Percentiles rank a stretch among this genome's conserved stretches.
phyloP scores from a whole-genome alignment of 2,113 vertebrate species.

The Elachura formosa region DNA sequence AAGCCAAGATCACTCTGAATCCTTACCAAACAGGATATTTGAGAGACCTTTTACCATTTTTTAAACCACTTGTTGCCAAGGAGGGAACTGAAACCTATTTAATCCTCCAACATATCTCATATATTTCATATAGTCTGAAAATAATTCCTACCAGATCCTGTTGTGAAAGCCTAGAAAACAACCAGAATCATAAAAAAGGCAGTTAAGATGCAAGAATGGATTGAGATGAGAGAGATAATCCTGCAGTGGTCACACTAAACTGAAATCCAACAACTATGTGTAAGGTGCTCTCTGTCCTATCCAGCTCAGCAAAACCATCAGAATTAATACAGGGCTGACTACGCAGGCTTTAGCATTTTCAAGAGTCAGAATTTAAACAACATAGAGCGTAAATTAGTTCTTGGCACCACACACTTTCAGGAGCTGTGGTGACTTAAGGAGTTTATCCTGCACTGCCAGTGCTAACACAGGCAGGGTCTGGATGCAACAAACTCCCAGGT shows the following conservation, averaged over 20 bases:
- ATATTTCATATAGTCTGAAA: accelerated
- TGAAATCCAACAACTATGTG: accelerated
- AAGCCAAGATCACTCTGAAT: not conserved
- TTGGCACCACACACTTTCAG: not conserved
- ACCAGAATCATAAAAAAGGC: not conserved
- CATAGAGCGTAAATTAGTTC: accelerated
- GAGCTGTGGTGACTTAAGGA: accelerated
- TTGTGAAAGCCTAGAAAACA: not conserved
- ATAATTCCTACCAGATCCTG: not conserved
- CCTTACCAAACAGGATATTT: not conserved
- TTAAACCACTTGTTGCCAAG: not conserved
- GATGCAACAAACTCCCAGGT: not conserved
- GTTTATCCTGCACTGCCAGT: not conserved
- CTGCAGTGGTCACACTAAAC: not conserved
- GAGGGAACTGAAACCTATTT: not conserved
- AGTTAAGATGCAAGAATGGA: not conserved
- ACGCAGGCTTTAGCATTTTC: not conserved
- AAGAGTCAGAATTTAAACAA: not conserved
- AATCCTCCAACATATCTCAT: not conserved
- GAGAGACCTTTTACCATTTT: not conserved
- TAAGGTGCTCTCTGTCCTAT: not conserved
- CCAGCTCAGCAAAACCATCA: not conserved
- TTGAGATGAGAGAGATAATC: not conserved
- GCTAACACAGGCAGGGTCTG: not conserved
- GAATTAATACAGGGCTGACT: not conserved